phyloP scores from a whole-genome alignment of 2,797 vertebrate species.

The Sphaeramia orbicularis region DNA sequence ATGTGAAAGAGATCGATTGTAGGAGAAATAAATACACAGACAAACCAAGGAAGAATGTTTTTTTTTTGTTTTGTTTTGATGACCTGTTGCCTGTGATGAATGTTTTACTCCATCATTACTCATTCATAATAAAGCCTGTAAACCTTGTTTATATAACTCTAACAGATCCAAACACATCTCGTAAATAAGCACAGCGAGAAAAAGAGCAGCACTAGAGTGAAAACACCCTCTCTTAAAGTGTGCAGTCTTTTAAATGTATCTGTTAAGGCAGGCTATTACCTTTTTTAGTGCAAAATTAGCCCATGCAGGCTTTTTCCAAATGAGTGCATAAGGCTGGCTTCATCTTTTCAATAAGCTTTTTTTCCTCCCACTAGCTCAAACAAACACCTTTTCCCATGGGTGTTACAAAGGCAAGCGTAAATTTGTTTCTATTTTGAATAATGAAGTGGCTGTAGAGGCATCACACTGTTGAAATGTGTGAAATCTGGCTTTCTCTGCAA shows the following conservation, averaged over 20 bases:
- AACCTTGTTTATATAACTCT: slow-evolving; percentile 32
- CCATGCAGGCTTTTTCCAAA: slow-evolving; percentile 58
- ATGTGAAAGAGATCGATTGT: slow-evolving; percentile 27
- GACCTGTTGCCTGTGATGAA: slow-evolving; percentile 68
- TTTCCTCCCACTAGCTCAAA: slow-evolving; percentile 24
- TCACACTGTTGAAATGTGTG: slow-evolving; percentile 34
- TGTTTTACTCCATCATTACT: slow-evolving; percentile 20
- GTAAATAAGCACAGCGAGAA: slow-evolving; percentile 33
- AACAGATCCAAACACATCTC: slow-evolving; percentile 33
- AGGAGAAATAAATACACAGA: slow-evolving; percentile 27
- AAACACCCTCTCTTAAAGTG: slow-evolving; percentile 47
- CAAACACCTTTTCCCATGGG: slow-evolving; percentile 50
- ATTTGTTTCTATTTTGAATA: slow-evolving; percentile 67
- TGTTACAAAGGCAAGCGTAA: slow-evolving; percentile 40
- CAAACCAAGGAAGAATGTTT: not conserved
- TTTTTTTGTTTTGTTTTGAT: not conserved
- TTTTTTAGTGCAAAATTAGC: slow-evolving; percentile 55
- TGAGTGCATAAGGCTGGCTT: slow-evolving; percentile 58
- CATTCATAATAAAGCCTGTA: slow-evolving; percentile 26
- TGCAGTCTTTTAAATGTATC: slow-evolving; percentile 54
- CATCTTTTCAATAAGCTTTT: slow-evolving; percentile 41
- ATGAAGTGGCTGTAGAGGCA: slow-evolving; percentile 39
- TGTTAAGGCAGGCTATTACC: slow-evolving; percentile 52
- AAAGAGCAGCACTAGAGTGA: slow-evolving; percentile 22
- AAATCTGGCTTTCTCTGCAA: slow-evolving; percentile 37